Evolutionary conservation across 2,797 vertebrate species (phyloP).

Genomic region (Gorsachius magnificus): DNA sequence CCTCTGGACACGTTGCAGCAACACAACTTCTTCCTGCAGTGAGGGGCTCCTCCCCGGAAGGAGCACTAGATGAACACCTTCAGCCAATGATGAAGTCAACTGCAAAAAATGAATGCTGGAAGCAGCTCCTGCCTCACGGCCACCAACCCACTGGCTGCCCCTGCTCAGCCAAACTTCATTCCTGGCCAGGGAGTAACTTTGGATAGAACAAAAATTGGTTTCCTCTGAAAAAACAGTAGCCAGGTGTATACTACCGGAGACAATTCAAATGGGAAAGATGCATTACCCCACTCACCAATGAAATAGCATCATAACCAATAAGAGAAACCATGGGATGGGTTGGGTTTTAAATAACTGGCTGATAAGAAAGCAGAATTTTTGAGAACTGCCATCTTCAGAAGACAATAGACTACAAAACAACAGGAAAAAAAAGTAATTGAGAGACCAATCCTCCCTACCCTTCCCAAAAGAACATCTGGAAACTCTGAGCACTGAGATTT

Average conservation of each 20-base stretch:
- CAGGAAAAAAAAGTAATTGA: not conserved
- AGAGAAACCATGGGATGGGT: not conserved
- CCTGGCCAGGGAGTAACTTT: not conserved
- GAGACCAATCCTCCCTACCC: not conserved
- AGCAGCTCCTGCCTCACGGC: not conserved
- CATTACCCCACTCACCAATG: not conserved
- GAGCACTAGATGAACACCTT: not conserved
- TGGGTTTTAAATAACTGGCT: not conserved
- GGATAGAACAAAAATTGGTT: not conserved
- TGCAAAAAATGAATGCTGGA: not conserved
- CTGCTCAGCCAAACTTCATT: rapidly evolving
- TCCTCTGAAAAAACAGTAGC: not conserved
- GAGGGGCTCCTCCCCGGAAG: too few relatives aligned
- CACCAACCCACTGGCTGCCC: rapidly evolving
- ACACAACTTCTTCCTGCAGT: too few relatives aligned
- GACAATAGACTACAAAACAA: not conserved
- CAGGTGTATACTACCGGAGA: not conserved
- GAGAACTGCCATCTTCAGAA: not conserved
- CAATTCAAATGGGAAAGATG: not conserved
- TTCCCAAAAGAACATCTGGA: not conserved
- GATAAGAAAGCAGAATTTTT: not conserved
- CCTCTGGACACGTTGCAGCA: too few relatives aligned
- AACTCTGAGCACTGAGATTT: not conserved
- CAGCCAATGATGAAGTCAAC: not conserved
- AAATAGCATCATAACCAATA: not conserved